Conservation (phyloP, 2,113 vertebrate genomes). For the Pyrgilauda ruficollis region DNA sequence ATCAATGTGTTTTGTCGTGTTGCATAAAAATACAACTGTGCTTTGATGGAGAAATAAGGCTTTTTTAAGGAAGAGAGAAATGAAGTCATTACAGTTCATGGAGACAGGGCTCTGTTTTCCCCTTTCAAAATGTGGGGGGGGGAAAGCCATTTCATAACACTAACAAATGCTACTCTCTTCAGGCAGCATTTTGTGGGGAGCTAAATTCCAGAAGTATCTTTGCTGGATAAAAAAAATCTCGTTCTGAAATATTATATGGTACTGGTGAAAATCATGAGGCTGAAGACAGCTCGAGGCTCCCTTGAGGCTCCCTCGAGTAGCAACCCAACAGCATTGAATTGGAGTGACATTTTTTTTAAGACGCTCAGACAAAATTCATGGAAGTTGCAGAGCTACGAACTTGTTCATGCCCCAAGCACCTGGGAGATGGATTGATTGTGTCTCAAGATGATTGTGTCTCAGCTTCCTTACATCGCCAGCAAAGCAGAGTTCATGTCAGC, state of each 20-base stretch:
- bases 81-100: neutral
- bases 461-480: neutral
- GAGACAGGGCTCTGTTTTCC: neutral
- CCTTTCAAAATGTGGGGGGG: neutral
- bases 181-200: neutral
- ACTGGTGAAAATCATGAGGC: neutral
- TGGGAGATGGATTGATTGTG: neutral
- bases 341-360: neutral
- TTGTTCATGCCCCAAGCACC: neutral
- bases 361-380: neutral
- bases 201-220: neutral
- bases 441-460: neutral
- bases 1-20: neutral
- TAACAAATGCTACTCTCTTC: neutral
- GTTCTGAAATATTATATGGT: neutral
- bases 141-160: neutral
- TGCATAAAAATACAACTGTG: neutral
- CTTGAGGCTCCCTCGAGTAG: neutral
- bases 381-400: neutral
- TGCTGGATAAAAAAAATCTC: neutral
- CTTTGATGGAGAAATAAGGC: neutral
- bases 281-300: neutral
- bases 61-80: neutral
- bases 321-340: neutral
- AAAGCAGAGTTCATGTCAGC: neutral